A percentile compares a stretch with the other conserved stretches of the same genome.
These are phyloP conservation scores for Oreochromis spilurus DNA, from an alignment of 2,113 vertebrate species.

Conservation along the genomic window DNA sequence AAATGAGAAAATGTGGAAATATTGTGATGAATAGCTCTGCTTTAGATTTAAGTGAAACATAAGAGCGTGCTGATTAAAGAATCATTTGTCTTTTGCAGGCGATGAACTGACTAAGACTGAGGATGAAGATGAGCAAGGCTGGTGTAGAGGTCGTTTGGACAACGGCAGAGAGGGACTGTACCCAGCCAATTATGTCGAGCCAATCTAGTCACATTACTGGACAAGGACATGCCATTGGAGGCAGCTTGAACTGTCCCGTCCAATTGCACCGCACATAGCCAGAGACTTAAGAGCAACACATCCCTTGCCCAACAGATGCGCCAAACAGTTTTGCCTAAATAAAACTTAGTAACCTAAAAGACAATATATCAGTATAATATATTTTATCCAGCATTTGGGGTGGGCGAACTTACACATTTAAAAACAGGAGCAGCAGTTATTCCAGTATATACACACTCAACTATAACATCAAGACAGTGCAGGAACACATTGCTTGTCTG, in stretches of 20 bases:
- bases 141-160: slow-evolving; percentile 97
- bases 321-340: slow-evolving; percentile 73
- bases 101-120: slow-evolving; percentile 94
- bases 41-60: background rate
- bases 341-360: slow-evolving; percentile 74
- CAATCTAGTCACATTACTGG: slow-evolving; percentile 77
- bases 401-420: slow-evolving; percentile 55
- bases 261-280: slow-evolving; percentile 71
- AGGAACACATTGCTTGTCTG: slow-evolving; percentile 70
- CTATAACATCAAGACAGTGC: slow-evolving; percentile 61
- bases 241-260: slow-evolving; percentile 73
- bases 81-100: slow-evolving; percentile 69
- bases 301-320: slow-evolving; percentile 71
- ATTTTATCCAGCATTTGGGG: slow-evolving; percentile 68
- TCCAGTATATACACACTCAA: slow-evolving; percentile 62
- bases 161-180: slow-evolving; percentile 91
- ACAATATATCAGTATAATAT: slow-evolving; percentile 69
- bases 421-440: slow-evolving; percentile 61
- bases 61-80: background rate
- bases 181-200: slow-evolving; percentile 97
- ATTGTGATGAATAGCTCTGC: background rate
- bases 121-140: slow-evolving; percentile 96
- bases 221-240: slow-evolving; percentile 67
- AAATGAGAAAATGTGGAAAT: background rate
- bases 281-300: slow-evolving; percentile 76